Evolutionary conservation across 2,888 invertebrate species (phyloP), one percentile per base, ranked within the genome.

Genomic region (Torymus auratus): DNA sequence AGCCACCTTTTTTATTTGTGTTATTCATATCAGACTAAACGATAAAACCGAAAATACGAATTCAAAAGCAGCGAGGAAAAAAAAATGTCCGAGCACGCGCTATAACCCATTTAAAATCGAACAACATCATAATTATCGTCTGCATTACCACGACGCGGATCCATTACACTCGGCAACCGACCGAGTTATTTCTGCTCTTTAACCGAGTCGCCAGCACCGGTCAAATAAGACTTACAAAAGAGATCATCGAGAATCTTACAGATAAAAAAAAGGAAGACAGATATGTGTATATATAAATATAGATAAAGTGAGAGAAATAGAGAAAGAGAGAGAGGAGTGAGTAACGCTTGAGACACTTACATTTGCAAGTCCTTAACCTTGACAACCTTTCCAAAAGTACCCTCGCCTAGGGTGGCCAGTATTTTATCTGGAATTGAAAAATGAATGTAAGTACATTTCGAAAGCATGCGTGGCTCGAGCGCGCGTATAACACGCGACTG

Each of bases 341-440:
- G 23, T 64, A 68, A 13, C 17, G 41, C 53, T 58, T 50, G 41
- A 60, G 14, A 78, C 81, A 95, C 96, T 95, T 93, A 98, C 98
- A 95, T 96, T 93, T 97, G 96, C 91, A 96, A 93, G 93, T 99
- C 99, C 93, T 97, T 97, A 92, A 98, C 98, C 94, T 99, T 97
- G 91, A 99, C 98, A 91, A 99, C 99, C 94, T 99, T 99, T 92
- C 99, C 99, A 95, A 99, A 99, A 88, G 99, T 99, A 91, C 99
- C 99, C 94, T 99, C 99, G 89, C 99, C 99, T 91, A 99, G 96
- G 89, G 99, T 99, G 92, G 96, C 95, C 93, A 98, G 94, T 93
- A 99, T 96, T 94, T 98, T 97, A 96, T 99, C 99, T 99, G 97
- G 91, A 96, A 96, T 92, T 91, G 92, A 94, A 94, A 92, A 93